phyloP scores from a whole-genome alignment of 2,888 invertebrate genomes.

The Hydraecia micacea region DNA sequence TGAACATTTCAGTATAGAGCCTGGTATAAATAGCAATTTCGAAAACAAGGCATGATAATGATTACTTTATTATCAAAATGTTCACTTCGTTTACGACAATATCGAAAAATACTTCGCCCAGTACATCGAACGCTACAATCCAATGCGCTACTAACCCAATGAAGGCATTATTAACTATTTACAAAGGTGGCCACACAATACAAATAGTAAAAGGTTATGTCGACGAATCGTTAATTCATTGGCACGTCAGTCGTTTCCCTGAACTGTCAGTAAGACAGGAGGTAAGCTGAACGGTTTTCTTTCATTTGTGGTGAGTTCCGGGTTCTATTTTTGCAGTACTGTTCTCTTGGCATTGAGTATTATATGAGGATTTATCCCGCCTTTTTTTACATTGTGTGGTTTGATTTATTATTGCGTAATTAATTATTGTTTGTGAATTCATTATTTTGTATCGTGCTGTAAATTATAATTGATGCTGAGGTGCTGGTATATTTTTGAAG shows the following conservation, averaged over 20 bases:
- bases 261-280: slow-evolving; percentile 35
- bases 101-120: not conserved
- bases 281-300: slow-evolving; percentile 29
- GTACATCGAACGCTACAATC: not conserved
- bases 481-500: not conserved
- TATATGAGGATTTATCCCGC: not conserved
- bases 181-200: slow-evolving; percentile 33
- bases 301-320: slow-evolving; percentile 31
- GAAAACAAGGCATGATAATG: not conserved
- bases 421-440: not conserved
- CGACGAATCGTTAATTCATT: slow-evolving; percentile 58
- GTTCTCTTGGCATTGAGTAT: not conserved
- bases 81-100: not conserved
- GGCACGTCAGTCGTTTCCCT: slow-evolving; percentile 46
- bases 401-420: not conserved
- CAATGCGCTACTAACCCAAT: slow-evolving; percentile 1
- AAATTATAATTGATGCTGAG: not conserved
- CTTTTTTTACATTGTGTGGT: not conserved
- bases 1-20: not conserved
- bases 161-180: slow-evolving; percentile 43
- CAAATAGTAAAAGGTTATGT: slow-evolving; percentile 48
- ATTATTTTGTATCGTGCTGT: not conserved
- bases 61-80: not conserved
- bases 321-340: slow-evolving; percentile 10
- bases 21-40: not conserved